These are phyloP conservation scores for Euclidia mi DNA, from an alignment of 2,888 invertebrate genomes.

Conservation along the genomic window DNA sequence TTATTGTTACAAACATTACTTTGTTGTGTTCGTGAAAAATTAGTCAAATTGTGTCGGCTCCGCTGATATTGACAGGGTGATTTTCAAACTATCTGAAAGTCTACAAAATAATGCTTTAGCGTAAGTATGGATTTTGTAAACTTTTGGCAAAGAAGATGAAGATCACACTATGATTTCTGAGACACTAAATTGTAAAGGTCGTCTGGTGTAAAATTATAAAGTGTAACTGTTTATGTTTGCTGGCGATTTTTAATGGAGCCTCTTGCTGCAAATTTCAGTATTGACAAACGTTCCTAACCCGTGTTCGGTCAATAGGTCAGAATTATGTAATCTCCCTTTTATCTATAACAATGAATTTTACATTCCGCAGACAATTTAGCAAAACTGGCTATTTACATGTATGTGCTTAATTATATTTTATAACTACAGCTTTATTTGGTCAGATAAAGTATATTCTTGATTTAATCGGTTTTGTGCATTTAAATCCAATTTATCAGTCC, in stretches of 20 bases:
- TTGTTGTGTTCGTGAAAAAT: constrained; percentile 71
- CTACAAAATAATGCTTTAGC: no score
- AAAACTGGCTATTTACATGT: no score
- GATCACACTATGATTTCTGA: constrained; percentile 21
- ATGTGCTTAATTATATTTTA: no score
- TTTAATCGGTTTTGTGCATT: no score
- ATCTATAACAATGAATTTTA: no score
- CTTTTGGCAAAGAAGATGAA: constrained; percentile 17
- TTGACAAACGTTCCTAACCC: constrained; percentile 19
- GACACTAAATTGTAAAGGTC: constrained; percentile 37
- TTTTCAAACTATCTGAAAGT: no score
- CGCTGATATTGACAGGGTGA: constrained; percentile 26
- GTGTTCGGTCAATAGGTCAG: constrained; percentile 10
- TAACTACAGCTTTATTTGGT: no score
- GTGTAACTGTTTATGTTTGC: constrained; percentile 39
- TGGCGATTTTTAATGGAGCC: constrained; percentile 18
- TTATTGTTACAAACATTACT: constrained; percentile 52
- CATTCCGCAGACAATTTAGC: no score
- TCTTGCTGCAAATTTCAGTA: constrained; percentile 19
- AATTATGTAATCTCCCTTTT: not conserved
- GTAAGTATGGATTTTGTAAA: no score
- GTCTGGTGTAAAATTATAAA: constrained; percentile 44
- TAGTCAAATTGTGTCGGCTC: constrained; percentile 58
- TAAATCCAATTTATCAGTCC: no score
- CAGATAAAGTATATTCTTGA: no score